These are phyloP conservation scores for Holocentrus rufus DNA, from an alignment of 2,797 vertebrate species.

Conservation along the genomic window DNA sequence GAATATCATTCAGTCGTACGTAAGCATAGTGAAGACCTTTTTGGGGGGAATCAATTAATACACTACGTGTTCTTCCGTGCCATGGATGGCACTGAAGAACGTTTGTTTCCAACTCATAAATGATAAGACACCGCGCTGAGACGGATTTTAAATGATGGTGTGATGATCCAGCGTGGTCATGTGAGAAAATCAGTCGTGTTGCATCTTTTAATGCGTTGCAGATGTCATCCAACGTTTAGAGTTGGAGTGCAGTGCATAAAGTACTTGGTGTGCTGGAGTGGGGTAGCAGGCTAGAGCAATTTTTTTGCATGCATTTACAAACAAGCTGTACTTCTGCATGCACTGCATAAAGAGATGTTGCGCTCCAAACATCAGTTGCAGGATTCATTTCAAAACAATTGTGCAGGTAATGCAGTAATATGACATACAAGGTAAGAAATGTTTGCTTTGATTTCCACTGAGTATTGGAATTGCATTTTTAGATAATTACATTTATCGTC, in stretches of 20 bases:
- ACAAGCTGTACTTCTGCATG: background rate
- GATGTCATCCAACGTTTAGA: conserved; percentile 43
- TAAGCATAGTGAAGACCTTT: conserved; percentile 9
- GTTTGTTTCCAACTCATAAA: conserved; percentile 43
- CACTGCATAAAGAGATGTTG: background rate
- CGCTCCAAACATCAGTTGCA: too few species aligned
- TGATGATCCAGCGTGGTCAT: conserved; percentile 38
- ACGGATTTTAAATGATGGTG: conserved; percentile 49
- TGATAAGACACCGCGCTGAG: conserved; percentile 42
- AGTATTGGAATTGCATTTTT: too few species aligned
- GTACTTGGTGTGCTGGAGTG: background rate
- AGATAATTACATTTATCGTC: too few species aligned
- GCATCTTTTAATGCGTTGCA: conserved; percentile 57
- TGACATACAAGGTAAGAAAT: background rate
- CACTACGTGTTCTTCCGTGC: conserved; percentile 30
- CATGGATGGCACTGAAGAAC: conserved; percentile 24
- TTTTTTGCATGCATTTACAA: background rate
- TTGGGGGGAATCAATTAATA: background rate
- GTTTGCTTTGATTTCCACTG: too few species aligned
- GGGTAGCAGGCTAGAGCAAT: too few species aligned
- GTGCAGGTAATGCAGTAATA: background rate
- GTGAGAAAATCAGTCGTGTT: conserved; percentile 38
- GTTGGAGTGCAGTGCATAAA: conserved; percentile 2
- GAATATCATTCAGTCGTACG: background rate
- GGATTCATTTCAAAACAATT: background rate